Conservation (phyloP, 2,113 vertebrate species). For the Anolis sagrei region DNA sequence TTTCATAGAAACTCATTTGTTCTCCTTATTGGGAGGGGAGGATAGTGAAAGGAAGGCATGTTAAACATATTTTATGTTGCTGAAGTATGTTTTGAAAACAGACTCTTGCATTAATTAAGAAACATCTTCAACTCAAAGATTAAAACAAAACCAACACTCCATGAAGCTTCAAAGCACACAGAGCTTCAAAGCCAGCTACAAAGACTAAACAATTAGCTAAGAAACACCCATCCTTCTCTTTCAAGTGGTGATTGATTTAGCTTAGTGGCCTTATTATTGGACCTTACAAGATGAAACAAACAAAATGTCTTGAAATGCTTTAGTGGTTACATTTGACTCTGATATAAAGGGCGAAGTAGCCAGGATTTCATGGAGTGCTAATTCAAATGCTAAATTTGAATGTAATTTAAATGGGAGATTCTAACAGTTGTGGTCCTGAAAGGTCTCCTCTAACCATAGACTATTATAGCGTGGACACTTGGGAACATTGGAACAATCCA, state of each 20-base stretch:
- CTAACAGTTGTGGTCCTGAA: too few relatives aligned
- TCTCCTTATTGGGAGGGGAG: slow-evolving; percentile 54
- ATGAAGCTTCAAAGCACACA: slow-evolving; percentile 68
- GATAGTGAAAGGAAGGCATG: slow-evolving; percentile 65
- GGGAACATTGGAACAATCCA: too few relatives aligned
- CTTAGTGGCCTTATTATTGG: slow-evolving; percentile 58
- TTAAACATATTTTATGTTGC: slow-evolving; percentile 70
- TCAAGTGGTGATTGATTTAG: slow-evolving; percentile 46
- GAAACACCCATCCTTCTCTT: slow-evolving; percentile 58
- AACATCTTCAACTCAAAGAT: slow-evolving; percentile 59
- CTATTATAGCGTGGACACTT: too few relatives aligned
- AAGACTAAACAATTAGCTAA: slow-evolving; percentile 65
- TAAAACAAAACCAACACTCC: slow-evolving; percentile 48
- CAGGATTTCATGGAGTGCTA: background rate
- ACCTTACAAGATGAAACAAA: slow-evolving; percentile 20
- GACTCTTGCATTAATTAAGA: slow-evolving; percentile 55
- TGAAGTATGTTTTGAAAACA: slow-evolving; percentile 48
- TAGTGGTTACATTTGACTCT: slow-evolving; percentile 7
- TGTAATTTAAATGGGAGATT: too few relatives aligned
- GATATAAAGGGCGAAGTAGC: background rate
- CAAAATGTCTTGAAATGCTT: slow-evolving; percentile 6
- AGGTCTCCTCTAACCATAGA: too few relatives aligned
- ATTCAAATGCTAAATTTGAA: background rate
- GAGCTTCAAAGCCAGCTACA: slow-evolving; percentile 66
- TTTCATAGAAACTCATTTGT: slow-evolving; percentile 22